Base-by-base conservation (phyloP, 2,113 vertebrate genomes). In the Dromiciops gliroides region DNA sequence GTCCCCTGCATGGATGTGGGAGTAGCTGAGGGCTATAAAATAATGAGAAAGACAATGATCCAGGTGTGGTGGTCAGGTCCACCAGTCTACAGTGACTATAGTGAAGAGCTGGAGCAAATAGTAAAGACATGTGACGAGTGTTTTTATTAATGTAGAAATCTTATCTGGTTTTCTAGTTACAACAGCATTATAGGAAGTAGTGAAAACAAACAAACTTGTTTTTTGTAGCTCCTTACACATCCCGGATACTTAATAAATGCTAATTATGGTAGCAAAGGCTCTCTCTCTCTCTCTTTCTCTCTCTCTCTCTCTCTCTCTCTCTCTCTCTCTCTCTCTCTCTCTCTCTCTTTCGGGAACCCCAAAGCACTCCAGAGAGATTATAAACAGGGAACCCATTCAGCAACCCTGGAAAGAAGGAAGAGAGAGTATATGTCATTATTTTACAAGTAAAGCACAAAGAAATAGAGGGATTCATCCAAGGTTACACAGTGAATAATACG, bases 381-480 rank as follows among this genome's bases (percentile, higher is more conserved):
- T 47, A 37, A 47, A 31, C 47, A 10, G 26, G 0, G 22, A 50
- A 53, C 8, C n/a, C 25, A 3, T 4, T 91, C 14, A 0, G 0
- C 5, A 52, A 9, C 47, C 90, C 19, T 24, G 90, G 47, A 47
- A 94, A 56, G 28, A 16, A 83, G n/a, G n/a, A 75, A 44, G 67
- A 83, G 67, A 5, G 4, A 44, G n/a, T 75, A n/a, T 19, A 7
- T 44, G 19, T 44, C 67, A 6, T 83, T 44, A 83, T 83, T 83
- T 83, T 83, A 23, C n/a, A 44, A n/a, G 31, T 0, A 0, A 3
- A 26, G 47, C 88, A 8, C 19, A 50, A 23, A 19, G n/a, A 2
- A 89, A 31, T 2, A n/a, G 3, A 9, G 2, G 90, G 49, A 2
- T 89, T 51, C 31, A 47, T 28, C 28, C 28, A 44, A 25, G 48